Conservation (phyloP, 2,888 invertebrate species). For the Brenthis ino region DNA sequence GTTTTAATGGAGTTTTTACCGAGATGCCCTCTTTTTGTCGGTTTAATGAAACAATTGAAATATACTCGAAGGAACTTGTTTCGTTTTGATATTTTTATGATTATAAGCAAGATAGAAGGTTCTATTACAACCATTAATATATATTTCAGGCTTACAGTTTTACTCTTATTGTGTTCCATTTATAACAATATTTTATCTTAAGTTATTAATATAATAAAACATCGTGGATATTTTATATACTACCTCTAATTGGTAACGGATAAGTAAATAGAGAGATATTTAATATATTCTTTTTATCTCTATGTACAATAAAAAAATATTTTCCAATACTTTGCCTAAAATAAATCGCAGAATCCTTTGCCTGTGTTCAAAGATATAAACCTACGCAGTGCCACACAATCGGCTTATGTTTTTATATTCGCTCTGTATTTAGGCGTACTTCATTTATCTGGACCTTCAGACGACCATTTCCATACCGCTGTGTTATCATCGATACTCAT, state of each 20-base stretch:
- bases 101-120: slow-evolving; percentile 22
- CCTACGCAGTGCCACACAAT: slow-evolving; percentile 31
- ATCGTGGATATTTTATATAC: background rate
- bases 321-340: background rate
- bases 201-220: too few relatives aligned
- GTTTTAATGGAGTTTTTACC: slow-evolving; percentile 43
- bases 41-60: slow-evolving; percentile 39
- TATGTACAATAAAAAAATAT: background rate
- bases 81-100: slow-evolving; percentile 27
- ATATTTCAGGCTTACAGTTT: too few relatives aligned
- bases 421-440: slow-evolving; percentile 34
- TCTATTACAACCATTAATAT: slow-evolving; percentile 4
- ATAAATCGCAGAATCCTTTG: slow-evolving; percentile 3
- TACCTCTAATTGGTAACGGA: background rate
- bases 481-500: slow-evolving; percentile 44
- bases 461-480: slow-evolving; percentile 39
- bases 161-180: too few relatives aligned
- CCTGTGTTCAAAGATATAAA: slow-evolving; percentile 31
- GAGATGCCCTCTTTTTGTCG: slow-evolving; percentile 39
- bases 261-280: too few relatives aligned
- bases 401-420: slow-evolving; percentile 40
- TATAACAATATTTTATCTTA: too few relatives aligned
- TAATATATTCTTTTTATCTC: too few relatives aligned
- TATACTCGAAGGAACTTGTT: slow-evolving; percentile 28
- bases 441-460: slow-evolving; percentile 39